A percentile compares a stretch with the other conserved stretches of the same genome.
Evolutionary conservation across 2,888 invertebrate genomes (phyloP).

Genomic region (Lathronympha strigana): DNA sequence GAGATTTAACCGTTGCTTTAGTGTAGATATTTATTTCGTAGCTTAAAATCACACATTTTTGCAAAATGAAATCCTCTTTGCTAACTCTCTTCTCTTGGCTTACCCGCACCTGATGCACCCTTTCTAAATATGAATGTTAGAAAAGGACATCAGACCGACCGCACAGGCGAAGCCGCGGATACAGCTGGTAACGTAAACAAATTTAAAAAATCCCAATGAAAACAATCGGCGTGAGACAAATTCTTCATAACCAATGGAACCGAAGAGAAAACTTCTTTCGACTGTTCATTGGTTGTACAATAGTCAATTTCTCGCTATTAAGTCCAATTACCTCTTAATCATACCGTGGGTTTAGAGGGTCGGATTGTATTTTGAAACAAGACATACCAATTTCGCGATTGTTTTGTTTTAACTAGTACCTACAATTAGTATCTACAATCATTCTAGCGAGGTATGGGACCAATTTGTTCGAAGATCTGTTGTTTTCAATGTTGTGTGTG

Average conservation of each 20-base stretch:
- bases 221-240: not conserved
- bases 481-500: not conserved
- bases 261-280: slow-evolving; percentile 1
- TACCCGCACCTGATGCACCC: no score
- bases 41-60: no score
- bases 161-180: no score
- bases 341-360: slow-evolving; percentile 3
- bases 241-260: not conserved
- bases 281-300: not conserved
- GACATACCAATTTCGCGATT: not conserved
- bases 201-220: not conserved
- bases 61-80: no score
- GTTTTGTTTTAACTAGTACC: not conserved
- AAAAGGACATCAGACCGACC: no score
- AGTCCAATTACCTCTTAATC: not conserved
- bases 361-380: not conserved
- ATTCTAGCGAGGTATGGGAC: not conserved
- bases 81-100: no score
- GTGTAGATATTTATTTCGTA: no score
- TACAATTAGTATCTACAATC: not conserved
- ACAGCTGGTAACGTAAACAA: no score
- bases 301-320: slow-evolving; percentile 4
- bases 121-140: no score
- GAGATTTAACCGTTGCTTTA: no score
- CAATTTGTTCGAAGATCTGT: not conserved